Evolutionary conservation across 2,797 vertebrate genomes (phyloP).

Genomic region (Cryptoprocta ferox): DNA sequence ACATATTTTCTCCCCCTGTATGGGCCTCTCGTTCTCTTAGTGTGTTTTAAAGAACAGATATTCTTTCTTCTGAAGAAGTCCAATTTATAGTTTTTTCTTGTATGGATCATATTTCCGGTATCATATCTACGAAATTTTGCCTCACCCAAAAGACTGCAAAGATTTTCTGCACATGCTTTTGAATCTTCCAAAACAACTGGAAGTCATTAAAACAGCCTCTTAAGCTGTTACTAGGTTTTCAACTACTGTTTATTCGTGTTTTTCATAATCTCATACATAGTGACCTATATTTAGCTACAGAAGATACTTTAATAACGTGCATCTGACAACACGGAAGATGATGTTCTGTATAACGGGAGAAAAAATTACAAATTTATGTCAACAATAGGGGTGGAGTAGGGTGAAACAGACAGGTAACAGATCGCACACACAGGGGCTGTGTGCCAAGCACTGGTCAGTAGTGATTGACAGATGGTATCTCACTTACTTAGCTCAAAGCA

Average conservation of each 20-base stretch:
- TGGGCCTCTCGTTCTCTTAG: not conserved
- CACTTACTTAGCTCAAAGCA: not conserved
- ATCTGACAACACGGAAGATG: conserved; percentile 4
- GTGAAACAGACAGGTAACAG: not conserved
- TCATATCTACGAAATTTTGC: not conserved
- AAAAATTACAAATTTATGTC: not conserved
- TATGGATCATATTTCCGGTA: not conserved
- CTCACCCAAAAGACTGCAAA: not conserved
- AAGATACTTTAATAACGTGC: not conserved
- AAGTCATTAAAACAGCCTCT: not conserved
- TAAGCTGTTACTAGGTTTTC: not conserved
- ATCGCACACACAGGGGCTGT: not conserved
- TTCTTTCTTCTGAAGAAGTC: not conserved
- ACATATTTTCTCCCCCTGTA: not conserved
- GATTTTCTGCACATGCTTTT: not conserved
- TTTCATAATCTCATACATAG: not conserved
- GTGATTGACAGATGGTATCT: not conserved
- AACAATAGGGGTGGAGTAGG: not conserved
- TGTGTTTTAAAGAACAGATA: not conserved
- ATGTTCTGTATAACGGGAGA: not conserved
- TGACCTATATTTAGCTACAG: not conserved
- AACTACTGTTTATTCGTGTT: not conserved
- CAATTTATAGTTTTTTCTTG: not conserved
- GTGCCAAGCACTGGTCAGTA: too few relatives aligned
- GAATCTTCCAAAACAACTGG: not conserved